A percentile compares a stretch with the other conserved stretches of the same genome.
Evolutionary conservation across 2,113 vertebrate genomes (phyloP).

Genomic region (Thermophis baileyi): DNA sequence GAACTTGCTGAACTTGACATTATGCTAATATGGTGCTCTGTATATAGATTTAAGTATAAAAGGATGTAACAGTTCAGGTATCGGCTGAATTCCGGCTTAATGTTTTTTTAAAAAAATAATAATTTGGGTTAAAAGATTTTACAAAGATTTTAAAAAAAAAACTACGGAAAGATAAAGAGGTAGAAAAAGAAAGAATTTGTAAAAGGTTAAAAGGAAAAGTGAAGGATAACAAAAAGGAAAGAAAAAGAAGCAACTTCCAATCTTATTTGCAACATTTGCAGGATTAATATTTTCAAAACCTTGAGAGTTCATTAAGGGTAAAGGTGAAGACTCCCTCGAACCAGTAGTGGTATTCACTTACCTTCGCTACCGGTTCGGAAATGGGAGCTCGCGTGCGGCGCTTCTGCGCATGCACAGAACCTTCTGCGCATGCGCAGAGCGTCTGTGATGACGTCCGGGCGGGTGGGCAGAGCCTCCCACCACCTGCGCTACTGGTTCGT

Average conservation of each 20-base stretch:
- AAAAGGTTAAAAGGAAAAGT: neutral
- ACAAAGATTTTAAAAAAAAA: neutral
- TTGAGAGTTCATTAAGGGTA: neutral
- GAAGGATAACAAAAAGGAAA: neutral
- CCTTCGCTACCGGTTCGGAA: no score
- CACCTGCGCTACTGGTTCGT: no score
- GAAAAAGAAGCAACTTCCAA: neutral
- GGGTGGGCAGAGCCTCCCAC: no score
- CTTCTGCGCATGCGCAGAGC: no score
- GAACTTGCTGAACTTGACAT: neutral
- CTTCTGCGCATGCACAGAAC: no score
- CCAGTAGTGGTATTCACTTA: neutral
- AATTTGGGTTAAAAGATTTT: neutral
- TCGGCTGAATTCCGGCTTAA: neutral
- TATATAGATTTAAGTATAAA: neutral
- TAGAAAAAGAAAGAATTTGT: neutral
- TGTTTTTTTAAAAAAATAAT: neutral
- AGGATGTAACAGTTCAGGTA: neutral
- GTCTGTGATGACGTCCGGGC: no score
- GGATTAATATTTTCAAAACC: neutral
- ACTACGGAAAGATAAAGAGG: neutral
- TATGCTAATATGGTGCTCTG: neutral
- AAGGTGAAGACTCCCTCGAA: neutral
- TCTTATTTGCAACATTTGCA: neutral
- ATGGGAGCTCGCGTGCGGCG: no score